These are phyloP conservation scores for Lacerta viridis DNA, from an alignment of 2,797 vertebrate species.

Conservation along the genomic window DNA sequence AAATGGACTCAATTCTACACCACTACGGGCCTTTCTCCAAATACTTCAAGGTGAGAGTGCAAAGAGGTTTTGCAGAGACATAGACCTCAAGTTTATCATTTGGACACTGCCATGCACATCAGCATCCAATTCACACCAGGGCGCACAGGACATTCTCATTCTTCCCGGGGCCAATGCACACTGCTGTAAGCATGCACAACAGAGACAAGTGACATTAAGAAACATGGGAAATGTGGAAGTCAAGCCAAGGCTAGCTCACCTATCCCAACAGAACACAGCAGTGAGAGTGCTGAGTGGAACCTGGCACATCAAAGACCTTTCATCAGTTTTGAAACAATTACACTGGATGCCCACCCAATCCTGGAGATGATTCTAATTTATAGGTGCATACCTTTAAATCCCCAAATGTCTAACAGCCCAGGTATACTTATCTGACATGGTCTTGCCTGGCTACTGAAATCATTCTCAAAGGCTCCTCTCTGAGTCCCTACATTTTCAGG, in stretches of 20 bases:
- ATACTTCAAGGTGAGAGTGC: not conserved
- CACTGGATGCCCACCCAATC: not conserved
- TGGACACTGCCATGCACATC: too few relatives aligned
- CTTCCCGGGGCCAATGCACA: not conserved
- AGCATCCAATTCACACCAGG: not conserved
- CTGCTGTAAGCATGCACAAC: not conserved
- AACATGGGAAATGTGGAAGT: not conserved
- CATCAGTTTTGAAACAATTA: too few relatives aligned
- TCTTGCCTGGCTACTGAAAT: not conserved
- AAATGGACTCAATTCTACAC: not conserved
- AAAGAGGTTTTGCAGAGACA: not conserved
- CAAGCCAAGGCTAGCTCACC: not conserved
- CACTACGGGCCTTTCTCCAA: not conserved
- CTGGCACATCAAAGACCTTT: not conserved
- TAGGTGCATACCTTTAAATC: not conserved
- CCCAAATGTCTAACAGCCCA: not conserved
- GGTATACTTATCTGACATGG: not conserved
- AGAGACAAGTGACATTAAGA: too few relatives aligned
- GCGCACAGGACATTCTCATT: not conserved
- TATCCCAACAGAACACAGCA: too few relatives aligned
- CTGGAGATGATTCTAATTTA: not conserved
- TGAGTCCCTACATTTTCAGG: not conserved
- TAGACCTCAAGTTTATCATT: not conserved
- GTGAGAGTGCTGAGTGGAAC: not conserved
- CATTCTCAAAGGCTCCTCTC: not conserved